Base-by-base conservation (phyloP, 2,888 invertebrate species). In the Tridacna gigas region DNA sequence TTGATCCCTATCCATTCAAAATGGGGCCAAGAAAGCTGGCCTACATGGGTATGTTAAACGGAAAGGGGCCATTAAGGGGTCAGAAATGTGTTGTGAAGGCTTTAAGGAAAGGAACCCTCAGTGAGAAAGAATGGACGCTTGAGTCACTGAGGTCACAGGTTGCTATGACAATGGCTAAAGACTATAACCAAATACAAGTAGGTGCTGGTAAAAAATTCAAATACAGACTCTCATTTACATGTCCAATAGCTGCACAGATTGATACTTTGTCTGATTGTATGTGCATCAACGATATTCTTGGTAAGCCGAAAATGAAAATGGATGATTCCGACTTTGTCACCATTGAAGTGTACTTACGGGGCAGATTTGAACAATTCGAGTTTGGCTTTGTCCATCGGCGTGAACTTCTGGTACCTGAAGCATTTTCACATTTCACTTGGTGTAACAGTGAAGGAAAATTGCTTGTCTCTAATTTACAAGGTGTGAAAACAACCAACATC, bases 401-500 rank as follows among this genome's bases (percentile, higher is more conserved):
- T n/a, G 88, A 90, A 22, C 65, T 86, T 4, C 79, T 81, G 12
- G 77, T 86, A 22, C 78, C 89, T n/a, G 88, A 90, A 45, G 89
- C 91, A 4, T 91, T 91, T 76, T 88, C 91, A 0, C 92, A 92
- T 75, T 92, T 89, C 65, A 89, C 90, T 0, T 92, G 91, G 90
- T 90, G 88, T 74, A 77, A 86, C 9, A 88, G 90, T 20, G 86
- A 89, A n/a, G 90, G 91, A 11, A 83, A 81, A 5, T 63, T 89
- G 25, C 79, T 92, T 11, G 85, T 91, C 9, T 88, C 88, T 12
- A 90, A 90, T 51, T 80, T 92, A n/a, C 91, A 92, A 74, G 92
- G 92, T 9, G 87, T 90, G 9, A 81, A 81, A 77, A 77, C 84
- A 12, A 26, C 82, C 18, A 73, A 83, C n/a, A 80, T 74, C 3